Evolutionary conservation across 2,113 vertebrate species (phyloP), one percentile per base, ranked within the genome.

Genomic region (Smithornis capensis): DNA sequence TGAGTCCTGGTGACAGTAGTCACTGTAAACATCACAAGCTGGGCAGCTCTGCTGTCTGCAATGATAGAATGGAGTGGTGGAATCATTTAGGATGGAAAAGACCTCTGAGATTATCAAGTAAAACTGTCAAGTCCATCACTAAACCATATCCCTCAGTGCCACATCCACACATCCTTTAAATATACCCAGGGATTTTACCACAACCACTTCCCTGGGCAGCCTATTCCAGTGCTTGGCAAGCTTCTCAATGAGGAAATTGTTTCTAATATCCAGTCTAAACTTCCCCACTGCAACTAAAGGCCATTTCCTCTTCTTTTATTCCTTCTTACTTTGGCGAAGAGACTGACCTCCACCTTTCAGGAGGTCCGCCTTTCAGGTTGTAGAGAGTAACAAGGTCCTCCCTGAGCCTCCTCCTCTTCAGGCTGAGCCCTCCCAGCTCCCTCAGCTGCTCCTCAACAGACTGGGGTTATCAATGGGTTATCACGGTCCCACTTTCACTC

Each of bases 361-460:
- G 33, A 0, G n/a, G n/a, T n/a, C 6, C 31, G 49, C 35, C 31
- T 49, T 13, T 69, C 27, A 42, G 47, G 21, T 33, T 33, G 22
- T 8, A 42, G 47, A 42, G 33, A 42, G 17, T 0, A 0, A 69
- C 6, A 47, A 27, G 12, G 7, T 65, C 1, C 6, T 3, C 11
- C 33, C 44, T 13, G 59, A 65, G 29, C 25, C 55, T 55, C 47
- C 29, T 23, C 47, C 47, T 40, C 28, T 47, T 47, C 47, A 67
- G 52, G 4, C 12, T 55, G n/a, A 67, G 23, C 38, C 15, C 5
- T 28, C 5, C 19, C 33, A 68, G 7, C 40, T 40, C 40, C 47
- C n/a, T 83, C 40, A 42, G 40, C 70, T 76, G 40, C 35, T 76
- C 31, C 63, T 62, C 40, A 35, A 19, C 56, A 49, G 17, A 19